phyloP scores from a whole-genome alignment of 2,888 invertebrate species.

The Aspidiotus rigidus region DNA sequence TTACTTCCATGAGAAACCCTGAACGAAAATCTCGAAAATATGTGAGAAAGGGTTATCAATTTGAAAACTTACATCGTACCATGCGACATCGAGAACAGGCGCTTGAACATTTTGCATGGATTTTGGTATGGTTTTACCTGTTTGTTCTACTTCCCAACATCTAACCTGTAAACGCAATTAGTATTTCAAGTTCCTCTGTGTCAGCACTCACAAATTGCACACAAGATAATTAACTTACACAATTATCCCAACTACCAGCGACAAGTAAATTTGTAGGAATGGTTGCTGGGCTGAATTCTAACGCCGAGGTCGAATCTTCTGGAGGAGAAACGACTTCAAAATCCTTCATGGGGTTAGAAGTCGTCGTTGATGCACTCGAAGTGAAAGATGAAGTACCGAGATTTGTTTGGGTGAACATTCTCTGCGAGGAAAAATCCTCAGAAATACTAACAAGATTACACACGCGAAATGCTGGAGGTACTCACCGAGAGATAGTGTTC shows the following conservation, averaged over 20 bases:
- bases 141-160: slow-evolving; percentile 87
- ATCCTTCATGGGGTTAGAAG: slow-evolving; percentile 76
- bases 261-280: slow-evolving; percentile 82
- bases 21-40: too few species aligned
- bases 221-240: slow-evolving; percentile 47
- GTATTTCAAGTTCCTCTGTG: too few species aligned
- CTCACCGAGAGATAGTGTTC: neutral
- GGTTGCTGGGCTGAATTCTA: slow-evolving; percentile 86
- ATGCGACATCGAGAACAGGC: slow-evolving; percentile 90
- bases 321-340: slow-evolving; percentile 88
- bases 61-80: slow-evolving; percentile 61
- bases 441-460: too few species aligned
- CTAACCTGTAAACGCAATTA: slow-evolving; percentile 51
- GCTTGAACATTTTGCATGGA: slow-evolving; percentile 94
- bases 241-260: slow-evolving; percentile 90
- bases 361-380: slow-evolving; percentile 42
- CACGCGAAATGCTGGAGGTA: neutral
- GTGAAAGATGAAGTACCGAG: slow-evolving; percentile 19
- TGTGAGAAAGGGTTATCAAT: too few species aligned
- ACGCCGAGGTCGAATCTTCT: slow-evolving; percentile 87
- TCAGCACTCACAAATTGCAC: too few species aligned
- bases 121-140: slow-evolving; percentile 90
- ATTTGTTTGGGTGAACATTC: slow-evolving; percentile 23
- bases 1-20: too few species aligned
- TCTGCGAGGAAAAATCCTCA: too few species aligned